A percentile compares a stretch with the other conserved stretches of the same genome.
Conservation (phyloP, 2,888 invertebrate genomes). For the Tipula vernalis region DNA sequence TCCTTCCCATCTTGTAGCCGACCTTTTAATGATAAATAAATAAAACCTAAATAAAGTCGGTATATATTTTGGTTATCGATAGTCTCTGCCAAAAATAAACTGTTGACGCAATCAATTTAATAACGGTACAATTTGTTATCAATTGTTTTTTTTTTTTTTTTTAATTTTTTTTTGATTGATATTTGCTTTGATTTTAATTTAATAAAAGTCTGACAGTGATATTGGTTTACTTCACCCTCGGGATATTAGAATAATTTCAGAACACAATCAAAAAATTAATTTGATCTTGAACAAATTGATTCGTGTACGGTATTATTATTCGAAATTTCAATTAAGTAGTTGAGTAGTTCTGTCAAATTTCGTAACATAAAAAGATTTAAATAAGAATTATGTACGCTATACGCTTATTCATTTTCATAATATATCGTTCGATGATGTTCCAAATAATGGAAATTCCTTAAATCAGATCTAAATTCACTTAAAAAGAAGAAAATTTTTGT, state of each 20-base stretch:
- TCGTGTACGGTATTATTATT: neutral
- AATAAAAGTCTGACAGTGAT: neutral
- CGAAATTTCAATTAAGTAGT: neutral
- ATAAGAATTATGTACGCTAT: neutral
- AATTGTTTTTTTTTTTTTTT: neutral
- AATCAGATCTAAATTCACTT: neutral
- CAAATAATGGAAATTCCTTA: neutral
- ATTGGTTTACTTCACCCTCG: neutral
- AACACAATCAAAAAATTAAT: neutral
- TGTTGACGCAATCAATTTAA: neutral
- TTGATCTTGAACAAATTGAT: neutral
- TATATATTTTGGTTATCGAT: too few relatives aligned
- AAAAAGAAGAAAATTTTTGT: neutral
- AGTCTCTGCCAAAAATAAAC: too few relatives aligned
- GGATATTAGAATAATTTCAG: neutral
- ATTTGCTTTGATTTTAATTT: neutral
- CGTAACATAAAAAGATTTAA: neutral
- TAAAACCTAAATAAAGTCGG: too few relatives aligned
- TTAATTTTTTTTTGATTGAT: neutral
- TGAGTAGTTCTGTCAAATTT: neutral
- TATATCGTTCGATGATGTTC: neutral
- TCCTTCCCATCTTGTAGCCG: too few relatives aligned
- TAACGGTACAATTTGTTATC: neutral
- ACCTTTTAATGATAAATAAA: too few relatives aligned
- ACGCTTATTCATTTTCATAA: neutral